phyloP scores from a whole-genome alignment of 2,797 vertebrate species.

The Lacerta agilis region DNA sequence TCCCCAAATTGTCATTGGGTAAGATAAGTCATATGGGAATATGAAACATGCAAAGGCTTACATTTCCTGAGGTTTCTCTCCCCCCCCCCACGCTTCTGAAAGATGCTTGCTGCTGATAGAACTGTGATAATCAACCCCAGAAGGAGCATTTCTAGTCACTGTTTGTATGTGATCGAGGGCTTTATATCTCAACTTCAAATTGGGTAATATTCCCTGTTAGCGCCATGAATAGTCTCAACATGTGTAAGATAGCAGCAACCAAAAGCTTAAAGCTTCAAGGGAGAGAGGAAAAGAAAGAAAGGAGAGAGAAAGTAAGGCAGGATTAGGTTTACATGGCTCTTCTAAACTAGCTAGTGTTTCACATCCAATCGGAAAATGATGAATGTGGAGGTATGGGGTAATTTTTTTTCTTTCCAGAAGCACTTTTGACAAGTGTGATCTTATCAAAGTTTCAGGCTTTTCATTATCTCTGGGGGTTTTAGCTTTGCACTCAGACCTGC shows the following conservation, averaged over 20 bases:
- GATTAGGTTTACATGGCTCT: background rate
- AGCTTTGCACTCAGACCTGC: background rate
- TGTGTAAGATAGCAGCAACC: background rate
- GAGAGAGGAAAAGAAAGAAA: background rate
- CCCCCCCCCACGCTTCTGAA: background rate
- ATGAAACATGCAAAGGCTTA: background rate
- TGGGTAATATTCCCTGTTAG: background rate
- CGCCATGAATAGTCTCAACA: background rate
- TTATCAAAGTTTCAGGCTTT: conserved; percentile 67
- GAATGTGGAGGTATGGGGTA: conserved; percentile 10
- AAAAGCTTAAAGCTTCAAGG: background rate
- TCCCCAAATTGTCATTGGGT: background rate
- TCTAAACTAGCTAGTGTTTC: conserved; percentile 52
- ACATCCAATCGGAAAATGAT: conserved; percentile 46
- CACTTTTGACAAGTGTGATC: conserved; percentile 65
- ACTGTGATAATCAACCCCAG: background rate
- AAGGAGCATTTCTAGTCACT: background rate
- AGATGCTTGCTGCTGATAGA: background rate
- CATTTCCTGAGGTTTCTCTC: background rate
- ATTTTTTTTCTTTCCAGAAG: conserved; percentile 45
- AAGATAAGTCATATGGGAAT: background rate
- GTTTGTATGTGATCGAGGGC: background rate
- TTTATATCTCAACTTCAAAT: background rate
- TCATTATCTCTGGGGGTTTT: conserved; percentile 42
- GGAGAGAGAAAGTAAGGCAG: conserved; percentile 23